Percentiles rank a stretch among this genome's conserved stretches.
Conservation (phyloP, 2,888 invertebrate species). For the Pimpla rufipes region DNA sequence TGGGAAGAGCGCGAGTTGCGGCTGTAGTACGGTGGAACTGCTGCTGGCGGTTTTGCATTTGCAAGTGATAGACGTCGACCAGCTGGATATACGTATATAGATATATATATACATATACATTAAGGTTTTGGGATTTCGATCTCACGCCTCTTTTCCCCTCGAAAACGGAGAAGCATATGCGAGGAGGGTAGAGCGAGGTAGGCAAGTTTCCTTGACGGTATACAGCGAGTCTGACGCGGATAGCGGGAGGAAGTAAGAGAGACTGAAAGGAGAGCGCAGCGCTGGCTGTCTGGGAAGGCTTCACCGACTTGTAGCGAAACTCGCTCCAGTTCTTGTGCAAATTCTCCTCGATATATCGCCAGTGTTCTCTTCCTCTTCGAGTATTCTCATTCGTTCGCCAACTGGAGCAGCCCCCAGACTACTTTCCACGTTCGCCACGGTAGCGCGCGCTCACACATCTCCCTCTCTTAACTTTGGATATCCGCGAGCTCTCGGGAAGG, state of each 20-base stretch:
- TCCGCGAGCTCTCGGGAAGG: conserved; percentile 26
- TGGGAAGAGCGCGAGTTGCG: conserved; percentile 21
- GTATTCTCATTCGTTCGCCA: conserved; percentile 32
- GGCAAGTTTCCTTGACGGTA: background rate
- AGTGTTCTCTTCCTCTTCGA: conserved; percentile 10
- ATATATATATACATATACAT: conserved; percentile 20
- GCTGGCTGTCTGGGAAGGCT: conserved; percentile 8
- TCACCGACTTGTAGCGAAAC: conserved; percentile 34
- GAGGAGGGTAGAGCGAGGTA: background rate
- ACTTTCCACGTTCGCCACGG: conserved; percentile 19
- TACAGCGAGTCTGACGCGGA: conserved; percentile 17
- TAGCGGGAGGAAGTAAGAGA: background rate
- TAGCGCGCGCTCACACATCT: conserved; percentile 6
- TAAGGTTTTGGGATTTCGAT: conserved; percentile 52
- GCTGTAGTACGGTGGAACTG: conserved; percentile 4
- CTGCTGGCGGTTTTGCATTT: conserved; percentile 54
- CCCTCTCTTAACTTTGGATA: conserved; percentile 37
- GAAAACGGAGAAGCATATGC: background rate
- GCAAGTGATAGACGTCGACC: conserved; percentile 53
- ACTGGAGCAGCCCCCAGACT: conserved; percentile 27
- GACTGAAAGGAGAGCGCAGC: conserved; percentile 28
- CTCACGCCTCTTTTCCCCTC: conserved; percentile 23
- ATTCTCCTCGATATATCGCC: conserved; percentile 61
- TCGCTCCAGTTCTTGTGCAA: conserved; percentile 41
- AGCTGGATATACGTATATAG: conserved; percentile 15